These are phyloP conservation scores for Seriola quinqueradiata DNA, from an alignment of 2,113 vertebrate species.

Conservation along the genomic window DNA sequence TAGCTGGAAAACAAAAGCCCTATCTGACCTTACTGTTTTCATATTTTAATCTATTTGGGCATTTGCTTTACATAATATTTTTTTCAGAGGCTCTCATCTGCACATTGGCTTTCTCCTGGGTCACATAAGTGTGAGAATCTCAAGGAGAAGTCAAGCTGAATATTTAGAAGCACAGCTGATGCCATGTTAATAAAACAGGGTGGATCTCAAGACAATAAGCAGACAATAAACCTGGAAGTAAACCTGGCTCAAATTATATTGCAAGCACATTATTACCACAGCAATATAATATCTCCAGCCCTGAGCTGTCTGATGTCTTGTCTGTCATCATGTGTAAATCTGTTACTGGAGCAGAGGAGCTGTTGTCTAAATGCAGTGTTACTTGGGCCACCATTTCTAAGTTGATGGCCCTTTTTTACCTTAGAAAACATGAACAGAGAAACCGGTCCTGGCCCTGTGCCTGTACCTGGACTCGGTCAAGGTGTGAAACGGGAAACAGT, in stretches of 20 bases:
- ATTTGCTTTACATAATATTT: slow-evolving; percentile 6
- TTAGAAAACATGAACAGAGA: slow-evolving; percentile 7
- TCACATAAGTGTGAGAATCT: slow-evolving; percentile 16
- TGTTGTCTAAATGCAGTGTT: not conserved
- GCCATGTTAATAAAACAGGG: slow-evolving; percentile 60
- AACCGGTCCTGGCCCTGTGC: not conserved
- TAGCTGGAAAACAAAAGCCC: slow-evolving; percentile 24
- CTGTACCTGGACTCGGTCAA: slow-evolving; percentile 46
- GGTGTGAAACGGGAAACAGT: slow-evolving; percentile 47
- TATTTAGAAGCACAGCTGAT: slow-evolving; percentile 53
- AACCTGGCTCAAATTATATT: slow-evolving; percentile 52
- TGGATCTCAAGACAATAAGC: slow-evolving; percentile 53
- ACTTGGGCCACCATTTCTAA: slow-evolving; percentile 11
- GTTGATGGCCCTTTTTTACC: slow-evolving; percentile 34
- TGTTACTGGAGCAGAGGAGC: slow-evolving; percentile 37
- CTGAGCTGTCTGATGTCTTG: slow-evolving; percentile 48
- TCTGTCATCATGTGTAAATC: slow-evolving; percentile 55
- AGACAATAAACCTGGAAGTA: slow-evolving; percentile 58
- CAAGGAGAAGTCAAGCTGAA: slow-evolving; percentile 47
- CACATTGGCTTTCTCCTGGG: slow-evolving; percentile 15
- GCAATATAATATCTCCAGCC: slow-evolving; percentile 48
- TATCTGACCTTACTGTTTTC: slow-evolving; percentile 5
- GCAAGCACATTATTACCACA: slow-evolving; percentile 44
- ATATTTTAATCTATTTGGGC: slow-evolving; percentile 18
- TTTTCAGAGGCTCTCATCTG: not conserved